A percentile compares a stretch with the other conserved stretches of the same genome.
These are phyloP conservation scores for Plagodis dolabraria DNA, from an alignment of 2,888 invertebrate genomes.

Conservation along the genomic window DNA sequence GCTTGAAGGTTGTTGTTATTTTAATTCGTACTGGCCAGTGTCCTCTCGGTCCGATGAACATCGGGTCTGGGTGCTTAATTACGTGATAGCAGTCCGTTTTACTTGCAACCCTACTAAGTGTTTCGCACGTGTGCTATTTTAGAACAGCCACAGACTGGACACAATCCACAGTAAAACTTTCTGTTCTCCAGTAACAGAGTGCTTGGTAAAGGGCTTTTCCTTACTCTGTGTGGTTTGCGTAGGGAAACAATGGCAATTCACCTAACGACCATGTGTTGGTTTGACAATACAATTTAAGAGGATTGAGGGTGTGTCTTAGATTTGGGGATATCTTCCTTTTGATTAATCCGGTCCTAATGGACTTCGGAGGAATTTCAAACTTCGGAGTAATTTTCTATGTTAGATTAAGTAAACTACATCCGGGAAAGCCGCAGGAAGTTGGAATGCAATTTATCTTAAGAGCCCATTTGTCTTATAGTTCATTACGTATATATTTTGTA, in stretches of 20 bases:
- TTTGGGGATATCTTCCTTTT: constrained; percentile 67
- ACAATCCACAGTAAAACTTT: constrained; percentile 1
- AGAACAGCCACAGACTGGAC: constrained; percentile 40
- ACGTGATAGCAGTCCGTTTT: constrained; percentile 78
- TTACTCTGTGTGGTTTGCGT: constrained; percentile 21
- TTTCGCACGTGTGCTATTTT: constrained; percentile 48
- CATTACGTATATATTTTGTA: too few relatives aligned
- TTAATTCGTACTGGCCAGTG: constrained; percentile 66
- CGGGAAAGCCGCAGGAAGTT: constrained; percentile 33
- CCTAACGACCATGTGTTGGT: constrained; percentile 66
- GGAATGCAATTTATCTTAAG: constrained; percentile 32
- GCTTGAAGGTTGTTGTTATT: constrained; percentile 45
- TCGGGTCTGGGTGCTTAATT: constrained; percentile 76
- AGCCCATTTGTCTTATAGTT: too few relatives aligned
- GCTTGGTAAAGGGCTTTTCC: background rate
- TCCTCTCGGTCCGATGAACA: constrained; percentile 74
- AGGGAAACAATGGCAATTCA: constrained; percentile 39
- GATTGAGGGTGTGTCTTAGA: constrained; percentile 56
- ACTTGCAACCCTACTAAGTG: constrained; percentile 59
- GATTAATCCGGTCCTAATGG: constrained; percentile 72
- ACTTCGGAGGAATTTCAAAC: constrained; percentile 62
- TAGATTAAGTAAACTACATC: constrained; percentile 43
- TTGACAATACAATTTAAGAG: constrained; percentile 73
- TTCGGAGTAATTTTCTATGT: constrained; percentile 55
- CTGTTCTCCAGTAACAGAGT: constrained; percentile 2